phyloP scores from a whole-genome alignment of 1,140 invertebrate species.

The Saxidomus purpurata region DNA sequence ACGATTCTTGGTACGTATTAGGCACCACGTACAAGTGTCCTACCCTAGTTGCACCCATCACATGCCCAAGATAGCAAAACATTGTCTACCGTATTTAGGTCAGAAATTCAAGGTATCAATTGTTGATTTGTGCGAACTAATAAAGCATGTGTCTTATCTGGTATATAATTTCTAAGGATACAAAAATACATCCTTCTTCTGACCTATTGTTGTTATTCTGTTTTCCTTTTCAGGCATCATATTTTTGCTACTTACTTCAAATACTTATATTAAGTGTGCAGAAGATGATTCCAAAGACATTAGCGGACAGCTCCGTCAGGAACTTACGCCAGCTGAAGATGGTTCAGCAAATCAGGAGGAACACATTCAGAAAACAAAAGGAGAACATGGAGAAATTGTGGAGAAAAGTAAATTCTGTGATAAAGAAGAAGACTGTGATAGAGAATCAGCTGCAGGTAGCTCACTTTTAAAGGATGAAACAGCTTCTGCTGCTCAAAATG shows the following conservation, averaged over 20 bases:
- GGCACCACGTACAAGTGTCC: no score
- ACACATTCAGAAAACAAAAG: background rate
- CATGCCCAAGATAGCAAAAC: no score
- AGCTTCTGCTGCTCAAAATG: background rate
- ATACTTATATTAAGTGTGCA: background rate
- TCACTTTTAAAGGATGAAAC: background rate
- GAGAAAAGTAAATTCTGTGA: background rate
- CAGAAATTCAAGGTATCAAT: no score
- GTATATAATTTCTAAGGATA: no score
- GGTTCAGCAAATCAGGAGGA: background rate
- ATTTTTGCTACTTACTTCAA: background rate
- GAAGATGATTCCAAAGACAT: background rate
- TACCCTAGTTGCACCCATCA: no score
- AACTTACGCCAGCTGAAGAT: background rate
- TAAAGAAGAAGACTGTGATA: background rate
- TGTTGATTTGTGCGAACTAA: no score
- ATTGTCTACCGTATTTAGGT: no score
- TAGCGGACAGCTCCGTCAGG: background rate
- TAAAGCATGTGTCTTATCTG: no score
- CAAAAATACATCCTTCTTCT: no score
- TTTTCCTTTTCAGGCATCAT: background rate
- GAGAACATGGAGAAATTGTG: background rate
- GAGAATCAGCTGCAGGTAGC: background rate
- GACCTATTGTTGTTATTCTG: background rate
- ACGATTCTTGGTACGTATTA: no score